Evolutionary conservation across 2,113 vertebrate species (phyloP).

Genomic region (Marcusenius ussheri): DNA sequence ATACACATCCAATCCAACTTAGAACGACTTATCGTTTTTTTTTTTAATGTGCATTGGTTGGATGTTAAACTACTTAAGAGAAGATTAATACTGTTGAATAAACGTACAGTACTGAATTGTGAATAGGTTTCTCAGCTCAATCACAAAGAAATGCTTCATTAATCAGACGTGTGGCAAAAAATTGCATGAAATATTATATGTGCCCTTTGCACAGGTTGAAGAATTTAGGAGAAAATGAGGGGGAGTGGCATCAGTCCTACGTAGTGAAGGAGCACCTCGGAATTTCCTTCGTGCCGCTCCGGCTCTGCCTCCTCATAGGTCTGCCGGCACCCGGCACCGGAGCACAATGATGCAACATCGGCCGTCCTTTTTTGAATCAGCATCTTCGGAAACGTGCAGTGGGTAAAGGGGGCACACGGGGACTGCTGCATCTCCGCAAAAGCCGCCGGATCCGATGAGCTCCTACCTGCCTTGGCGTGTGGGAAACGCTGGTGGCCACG

Average conservation of each 20-base stretch:
- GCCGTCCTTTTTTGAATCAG: neutral
- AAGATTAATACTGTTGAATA: neutral
- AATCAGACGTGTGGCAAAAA: neutral
- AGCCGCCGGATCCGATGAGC: neutral
- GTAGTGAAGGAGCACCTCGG: neutral
- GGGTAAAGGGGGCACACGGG: neutral
- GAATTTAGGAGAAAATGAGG: neutral
- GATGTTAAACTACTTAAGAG: neutral
- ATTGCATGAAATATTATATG: neutral
- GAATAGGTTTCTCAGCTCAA: neutral
- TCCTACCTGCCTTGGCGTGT: neutral
- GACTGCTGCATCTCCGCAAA: neutral
- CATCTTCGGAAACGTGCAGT: neutral
- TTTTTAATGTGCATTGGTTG: neutral
- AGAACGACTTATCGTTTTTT: neutral
- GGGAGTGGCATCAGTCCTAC: neutral
- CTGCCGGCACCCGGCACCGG: neutral
- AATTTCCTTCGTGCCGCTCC: constrained; percentile 7
- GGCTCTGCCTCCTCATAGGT: neutral
- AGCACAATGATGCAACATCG: constrained; percentile 2
- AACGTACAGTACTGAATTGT: neutral
- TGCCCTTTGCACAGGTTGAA: neutral
- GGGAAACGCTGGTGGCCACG: constrained; percentile 13
- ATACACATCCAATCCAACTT: neutral
- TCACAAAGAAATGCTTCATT: neutral